These are phyloP conservation scores for Zaprionus obscuricornis DNA, from an alignment of 2,888 invertebrate genomes.

Conservation along the genomic window DNA sequence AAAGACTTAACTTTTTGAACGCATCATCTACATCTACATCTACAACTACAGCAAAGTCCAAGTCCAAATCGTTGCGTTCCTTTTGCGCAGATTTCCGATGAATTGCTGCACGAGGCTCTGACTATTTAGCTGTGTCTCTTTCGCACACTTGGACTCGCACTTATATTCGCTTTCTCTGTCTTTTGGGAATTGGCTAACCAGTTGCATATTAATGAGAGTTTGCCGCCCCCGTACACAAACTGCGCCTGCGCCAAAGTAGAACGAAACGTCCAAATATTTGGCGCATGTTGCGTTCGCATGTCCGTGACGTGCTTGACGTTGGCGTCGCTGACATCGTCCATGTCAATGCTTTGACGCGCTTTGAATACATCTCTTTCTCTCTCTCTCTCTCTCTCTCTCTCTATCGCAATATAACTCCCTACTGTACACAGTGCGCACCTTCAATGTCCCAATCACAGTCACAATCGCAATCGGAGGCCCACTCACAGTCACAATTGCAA, in stretches of 20 bases:
- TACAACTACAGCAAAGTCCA: constrained; percentile 40
- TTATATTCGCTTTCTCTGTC: no score
- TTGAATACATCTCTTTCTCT: constrained; percentile 32
- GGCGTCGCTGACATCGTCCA: constrained; percentile 8
- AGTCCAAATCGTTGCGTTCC: constrained; percentile 21
- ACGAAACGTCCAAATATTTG: constrained; percentile 76
- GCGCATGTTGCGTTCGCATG: constrained; percentile 61
- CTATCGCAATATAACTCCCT: no score
- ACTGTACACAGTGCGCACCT: no score
- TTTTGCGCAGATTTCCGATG: constrained; percentile 52
- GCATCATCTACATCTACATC: constrained; percentile 2
- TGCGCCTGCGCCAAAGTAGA: constrained; percentile 62
- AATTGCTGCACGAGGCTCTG: constrained; percentile 65
- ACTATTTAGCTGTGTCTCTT: no score
- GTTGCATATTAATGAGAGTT: constrained; percentile 47
- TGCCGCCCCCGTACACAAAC: constrained; percentile 7
- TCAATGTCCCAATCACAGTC: no score
- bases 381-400: background rate
- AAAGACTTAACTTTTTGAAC: background rate
- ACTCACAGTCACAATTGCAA: no score
- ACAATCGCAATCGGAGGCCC: no score
- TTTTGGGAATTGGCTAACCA: constrained; percentile 12
- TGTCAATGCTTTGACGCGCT: constrained; percentile 40
- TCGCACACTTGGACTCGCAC: no score
- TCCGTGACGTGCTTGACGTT: constrained; percentile 35